Conservation (phyloP, 2,797 vertebrate species). For the Odontamblyopus rebecca region DNA sequence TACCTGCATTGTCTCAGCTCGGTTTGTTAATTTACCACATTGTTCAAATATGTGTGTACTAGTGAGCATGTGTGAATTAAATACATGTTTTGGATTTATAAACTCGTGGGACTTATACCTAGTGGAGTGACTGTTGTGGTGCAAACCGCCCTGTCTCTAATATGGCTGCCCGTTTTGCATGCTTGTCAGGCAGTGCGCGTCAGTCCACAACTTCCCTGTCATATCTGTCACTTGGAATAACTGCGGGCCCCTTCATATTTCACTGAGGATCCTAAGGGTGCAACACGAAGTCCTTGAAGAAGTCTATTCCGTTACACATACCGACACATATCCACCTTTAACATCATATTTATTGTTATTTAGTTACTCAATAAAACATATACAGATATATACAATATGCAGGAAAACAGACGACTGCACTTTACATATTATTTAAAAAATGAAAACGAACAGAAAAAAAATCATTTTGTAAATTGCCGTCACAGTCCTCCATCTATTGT, state of each 20-base stretch:
- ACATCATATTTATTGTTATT: conserved; percentile 99
- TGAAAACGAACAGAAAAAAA: conserved; percentile 79
- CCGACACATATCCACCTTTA: conserved; percentile 82
- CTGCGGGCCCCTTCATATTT: conserved; percentile 31
- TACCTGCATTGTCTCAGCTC: not conserved
- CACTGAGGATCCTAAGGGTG: conserved; percentile 36
- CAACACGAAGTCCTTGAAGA: conserved; percentile 21
- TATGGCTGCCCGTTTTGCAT: conserved; percentile 31
- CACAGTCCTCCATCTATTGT: conserved; percentile 96
- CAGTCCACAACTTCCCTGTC: conserved; percentile 54
- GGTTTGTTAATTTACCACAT: not conserved
- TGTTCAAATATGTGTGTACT: not conserved
- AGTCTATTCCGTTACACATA: conserved; percentile 4
- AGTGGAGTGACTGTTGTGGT: conserved; percentile 19
- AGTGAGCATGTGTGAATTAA: conserved; percentile 30
- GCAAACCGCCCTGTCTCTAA: conserved; percentile 31
- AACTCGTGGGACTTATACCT: conserved; percentile 36
- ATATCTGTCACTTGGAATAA: conserved; percentile 53
- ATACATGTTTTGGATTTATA: conserved; percentile 36
- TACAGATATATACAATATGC: conserved; percentile 99
- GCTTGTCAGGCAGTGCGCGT: conserved; percentile 54
- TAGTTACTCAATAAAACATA: conserved; percentile 99
- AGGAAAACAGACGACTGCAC: conserved; percentile 99
- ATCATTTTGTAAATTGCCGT: conserved; percentile 91
- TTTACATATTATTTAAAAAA: conserved; percentile 95